phyloP scores from a whole-genome alignment of 2,113 vertebrate species.

The Mus pahari region DNA sequence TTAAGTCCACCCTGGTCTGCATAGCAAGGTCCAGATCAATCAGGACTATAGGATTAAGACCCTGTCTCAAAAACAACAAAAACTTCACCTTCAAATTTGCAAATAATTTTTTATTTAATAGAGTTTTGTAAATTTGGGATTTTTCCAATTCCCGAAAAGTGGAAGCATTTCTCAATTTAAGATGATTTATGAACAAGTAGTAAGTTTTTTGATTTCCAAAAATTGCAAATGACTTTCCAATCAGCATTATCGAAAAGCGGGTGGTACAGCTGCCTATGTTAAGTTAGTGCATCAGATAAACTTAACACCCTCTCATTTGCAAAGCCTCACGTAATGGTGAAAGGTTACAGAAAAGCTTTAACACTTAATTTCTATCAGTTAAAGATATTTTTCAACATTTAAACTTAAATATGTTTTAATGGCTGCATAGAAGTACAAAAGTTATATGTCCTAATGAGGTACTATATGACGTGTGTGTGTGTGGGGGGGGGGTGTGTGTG shows the following conservation, averaged over 20 bases:
- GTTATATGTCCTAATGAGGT: background rate
- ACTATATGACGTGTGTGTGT: background rate
- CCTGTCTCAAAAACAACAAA: background rate
- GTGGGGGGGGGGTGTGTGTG: background rate
- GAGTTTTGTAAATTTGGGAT: background rate
- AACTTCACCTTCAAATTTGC: background rate
- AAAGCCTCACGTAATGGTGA: background rate
- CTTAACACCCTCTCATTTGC: background rate
- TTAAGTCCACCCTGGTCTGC: background rate
- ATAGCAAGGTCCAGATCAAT: background rate
- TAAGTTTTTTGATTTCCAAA: background rate
- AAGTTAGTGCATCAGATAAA: background rate
- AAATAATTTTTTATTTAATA: conserved; percentile 4
- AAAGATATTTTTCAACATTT: background rate
- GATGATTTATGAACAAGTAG: background rate
- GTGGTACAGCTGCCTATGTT: background rate
- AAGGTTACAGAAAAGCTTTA: background rate
- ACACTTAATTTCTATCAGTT: background rate
- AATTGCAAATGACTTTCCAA: background rate
- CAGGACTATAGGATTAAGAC: background rate
- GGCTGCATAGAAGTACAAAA: background rate
- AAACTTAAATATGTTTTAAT: background rate
- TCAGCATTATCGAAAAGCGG: background rate
- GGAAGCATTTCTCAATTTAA: background rate
- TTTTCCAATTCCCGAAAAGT: background rate